phyloP scores from a whole-genome alignment of 2,888 invertebrate species.

The Aleiodes leptofemur region DNA sequence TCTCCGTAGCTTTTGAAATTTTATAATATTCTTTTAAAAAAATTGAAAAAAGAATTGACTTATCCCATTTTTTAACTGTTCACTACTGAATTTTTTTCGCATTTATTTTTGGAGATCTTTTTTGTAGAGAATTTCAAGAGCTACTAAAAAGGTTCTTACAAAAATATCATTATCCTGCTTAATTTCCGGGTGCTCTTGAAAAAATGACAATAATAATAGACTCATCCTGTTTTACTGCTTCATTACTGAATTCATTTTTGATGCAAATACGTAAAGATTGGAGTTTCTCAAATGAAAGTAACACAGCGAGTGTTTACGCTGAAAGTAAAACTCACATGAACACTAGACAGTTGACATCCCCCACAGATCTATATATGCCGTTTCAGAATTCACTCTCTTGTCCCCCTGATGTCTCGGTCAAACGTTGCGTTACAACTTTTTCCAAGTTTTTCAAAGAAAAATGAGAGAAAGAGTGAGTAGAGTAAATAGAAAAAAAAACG shows the following conservation, averaged over 20 bases:
- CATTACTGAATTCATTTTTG: neutral
- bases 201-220: neutral
- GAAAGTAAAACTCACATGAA: constrained; percentile 43
- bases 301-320: constrained; percentile 27
- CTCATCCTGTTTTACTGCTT: too few relatives aligned
- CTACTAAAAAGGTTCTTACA: too few relatives aligned
- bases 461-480: neutral
- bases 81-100: too few relatives aligned
- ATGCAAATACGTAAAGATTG: constrained; percentile 21
- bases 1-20: too few relatives aligned
- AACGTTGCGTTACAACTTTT: constrained; percentile 43
- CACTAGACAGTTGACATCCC: constrained; percentile 34
- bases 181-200: neutral
- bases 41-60: too few relatives aligned
- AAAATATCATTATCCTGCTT: too few relatives aligned
- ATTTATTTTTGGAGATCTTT: too few relatives aligned
- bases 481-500: too few relatives aligned
- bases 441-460: constrained; percentile 5
- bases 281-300: constrained; percentile 47
- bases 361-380: constrained; percentile 41
- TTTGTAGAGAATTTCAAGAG: too few relatives aligned
- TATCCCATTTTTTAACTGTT: too few relatives aligned
- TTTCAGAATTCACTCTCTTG: constrained; percentile 31
- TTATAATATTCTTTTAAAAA: too few relatives aligned
- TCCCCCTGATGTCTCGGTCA: constrained; percentile 40